Conservation (phyloP, 2,797 vertebrate genomes). For the Bovichtus diacanthus region DNA sequence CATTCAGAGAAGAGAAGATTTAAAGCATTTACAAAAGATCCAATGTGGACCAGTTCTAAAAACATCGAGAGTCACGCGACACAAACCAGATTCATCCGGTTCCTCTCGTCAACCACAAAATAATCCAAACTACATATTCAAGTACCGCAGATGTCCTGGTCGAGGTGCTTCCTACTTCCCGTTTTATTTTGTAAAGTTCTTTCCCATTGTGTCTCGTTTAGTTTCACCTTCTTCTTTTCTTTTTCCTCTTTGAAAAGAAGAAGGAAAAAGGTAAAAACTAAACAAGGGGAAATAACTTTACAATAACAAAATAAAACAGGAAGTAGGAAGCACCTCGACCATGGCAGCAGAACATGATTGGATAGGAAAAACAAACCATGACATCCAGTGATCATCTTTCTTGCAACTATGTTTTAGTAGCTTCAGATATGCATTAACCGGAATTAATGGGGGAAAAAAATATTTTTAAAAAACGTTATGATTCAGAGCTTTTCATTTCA, state of each 20-base stretch:
- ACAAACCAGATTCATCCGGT: background rate
- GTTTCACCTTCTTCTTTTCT: too few relatives aligned
- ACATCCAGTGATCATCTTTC: background rate
- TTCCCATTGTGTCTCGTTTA: too few relatives aligned
- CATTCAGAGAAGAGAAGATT: constrained; percentile 3
- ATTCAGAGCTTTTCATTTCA: background rate
- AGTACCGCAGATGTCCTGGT: too few relatives aligned
- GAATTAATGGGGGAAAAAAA: too few relatives aligned
- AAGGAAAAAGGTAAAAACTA: too few relatives aligned
- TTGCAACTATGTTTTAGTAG: background rate
- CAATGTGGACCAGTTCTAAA: constrained; percentile 80
- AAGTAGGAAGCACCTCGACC: too few relatives aligned
- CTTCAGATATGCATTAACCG: background rate
- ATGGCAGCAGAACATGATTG: background rate
- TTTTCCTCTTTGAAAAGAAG: too few relatives aligned
- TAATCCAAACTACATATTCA: background rate
- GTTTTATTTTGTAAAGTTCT: too few relatives aligned
- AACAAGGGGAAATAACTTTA: too few relatives aligned
- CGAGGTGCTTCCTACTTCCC: too few relatives aligned
- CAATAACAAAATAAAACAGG: too few relatives aligned
- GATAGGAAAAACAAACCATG: background rate
- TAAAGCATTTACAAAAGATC: constrained; percentile 60
- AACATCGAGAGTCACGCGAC: background rate
- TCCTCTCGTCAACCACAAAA: background rate
- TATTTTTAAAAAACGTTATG: too few relatives aligned